Evolutionary conservation across 2,113 vertebrate genomes (phyloP), one percentile per base, ranked within the genome.

Genomic region (Abramis brama): DNA sequence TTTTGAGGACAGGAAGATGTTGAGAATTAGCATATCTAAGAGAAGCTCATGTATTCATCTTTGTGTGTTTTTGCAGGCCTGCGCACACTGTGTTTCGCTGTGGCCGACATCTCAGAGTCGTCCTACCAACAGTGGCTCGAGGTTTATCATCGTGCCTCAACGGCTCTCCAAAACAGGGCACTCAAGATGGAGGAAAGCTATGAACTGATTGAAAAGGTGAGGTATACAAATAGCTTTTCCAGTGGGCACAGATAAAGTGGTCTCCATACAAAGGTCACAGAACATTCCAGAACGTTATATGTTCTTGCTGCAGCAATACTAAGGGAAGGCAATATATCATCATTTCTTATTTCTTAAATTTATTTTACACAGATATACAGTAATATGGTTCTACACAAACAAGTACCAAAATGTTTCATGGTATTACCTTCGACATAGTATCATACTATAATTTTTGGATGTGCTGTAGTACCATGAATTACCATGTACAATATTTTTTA

Each of bases 151-250:
- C 94, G 96, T 10, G 98, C 98, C 10, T 93, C 95, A 80, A 97
- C 96, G 0, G 93, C 98, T 1, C 90, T 99, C 87, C 98, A 99
- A 89, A 98, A 99, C 95, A 93, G 98, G 92, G 92, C 94, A 3
- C 96, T 99, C 45, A 99, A 99, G 85, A 93, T 99, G 79, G 98
- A 99, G 87, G 98, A 99, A 92, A 98, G 96, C 91, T 99, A 99
- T 7, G 97, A 99, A 78, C 93, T 99, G 25, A 99, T 99, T 52
- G 98, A 99, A 91, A 99, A 97, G 96, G 98, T 99, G 91, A 36
- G 94, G 33, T 5, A 71, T n/a, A 5, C 23, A 39, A 62, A 77
- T 50, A 77, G 75, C 3, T 77, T 55, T 21, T 77, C 39, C n/a
- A 75, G 43, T 50, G 23, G 8, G 23, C 36, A 62, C 57, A 60